Conservation (phyloP, 2,888 invertebrate species). For the Trachelus troglodyta region DNA sequence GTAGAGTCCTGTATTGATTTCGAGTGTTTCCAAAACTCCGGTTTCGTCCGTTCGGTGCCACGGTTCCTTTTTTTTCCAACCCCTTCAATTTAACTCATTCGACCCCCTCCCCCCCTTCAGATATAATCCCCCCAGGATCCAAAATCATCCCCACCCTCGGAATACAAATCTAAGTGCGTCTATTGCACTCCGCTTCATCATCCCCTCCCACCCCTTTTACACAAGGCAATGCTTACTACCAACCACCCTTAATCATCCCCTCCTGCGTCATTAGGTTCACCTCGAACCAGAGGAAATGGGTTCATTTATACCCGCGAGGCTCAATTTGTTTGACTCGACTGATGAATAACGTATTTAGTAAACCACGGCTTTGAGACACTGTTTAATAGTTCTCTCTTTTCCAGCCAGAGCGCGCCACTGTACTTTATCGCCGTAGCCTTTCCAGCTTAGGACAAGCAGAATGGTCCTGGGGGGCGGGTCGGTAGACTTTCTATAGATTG, state of each 20-base stretch:
- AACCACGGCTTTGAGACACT: background rate
- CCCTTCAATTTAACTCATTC: background rate
- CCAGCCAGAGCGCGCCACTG: background rate
- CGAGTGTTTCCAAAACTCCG: conserved; percentile 19
- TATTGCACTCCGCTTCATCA: background rate
- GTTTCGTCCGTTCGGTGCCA: background rate
- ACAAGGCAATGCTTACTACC: background rate
- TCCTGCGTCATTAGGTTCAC: background rate
- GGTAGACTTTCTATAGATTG: background rate
- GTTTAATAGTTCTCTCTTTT: background rate
- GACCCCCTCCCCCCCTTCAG: background rate
- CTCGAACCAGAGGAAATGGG: background rate
- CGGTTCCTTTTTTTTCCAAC: background rate
- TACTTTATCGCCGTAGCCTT: background rate
- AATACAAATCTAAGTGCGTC: background rate
- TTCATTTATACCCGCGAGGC: conserved; percentile 16
- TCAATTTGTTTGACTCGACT: conserved; percentile 16
- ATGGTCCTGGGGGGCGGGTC: background rate
- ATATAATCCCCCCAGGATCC: background rate
- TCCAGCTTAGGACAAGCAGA: background rate
- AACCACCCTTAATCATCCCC: background rate
- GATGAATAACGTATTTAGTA: conserved; percentile 15
- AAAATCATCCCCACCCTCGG: background rate
- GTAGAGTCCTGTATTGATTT: conserved; percentile 23
- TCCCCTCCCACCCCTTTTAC: background rate